A percentile compares a stretch with the other conserved stretches of the same genome.
Evolutionary conservation across 2,888 invertebrate genomes (phyloP).

Genomic region (Plebejus anna): DNA sequence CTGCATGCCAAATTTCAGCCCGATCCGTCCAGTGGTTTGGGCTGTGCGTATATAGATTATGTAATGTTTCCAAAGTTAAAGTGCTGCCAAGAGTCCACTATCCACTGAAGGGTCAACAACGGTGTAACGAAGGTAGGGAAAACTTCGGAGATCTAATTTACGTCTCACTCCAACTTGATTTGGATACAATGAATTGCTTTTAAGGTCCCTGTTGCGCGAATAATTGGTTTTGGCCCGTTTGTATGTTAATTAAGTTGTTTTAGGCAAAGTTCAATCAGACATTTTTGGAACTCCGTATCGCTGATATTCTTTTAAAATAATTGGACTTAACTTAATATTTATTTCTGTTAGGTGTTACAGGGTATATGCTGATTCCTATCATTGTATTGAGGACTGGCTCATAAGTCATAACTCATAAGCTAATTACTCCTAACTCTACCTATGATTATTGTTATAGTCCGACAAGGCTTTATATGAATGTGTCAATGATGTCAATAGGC

Average conservation of each 20-base stretch:
- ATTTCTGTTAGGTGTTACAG: too few relatives aligned
- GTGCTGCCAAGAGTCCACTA: background rate
- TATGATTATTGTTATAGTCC: too few relatives aligned
- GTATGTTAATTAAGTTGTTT: background rate
- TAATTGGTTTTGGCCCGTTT: constrained; percentile 11
- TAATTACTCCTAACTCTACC: too few relatives aligned
- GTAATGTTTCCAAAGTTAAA: background rate
- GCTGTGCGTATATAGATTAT: background rate
- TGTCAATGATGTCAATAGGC: too few relatives aligned
- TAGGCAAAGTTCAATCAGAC: background rate
- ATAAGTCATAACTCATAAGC: background rate
- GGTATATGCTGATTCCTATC: background rate
- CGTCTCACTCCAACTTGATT: constrained; percentile 7
- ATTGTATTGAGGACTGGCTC: background rate
- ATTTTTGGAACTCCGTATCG: background rate
- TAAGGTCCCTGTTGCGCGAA: constrained; percentile 1
- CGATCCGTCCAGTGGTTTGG: too few relatives aligned
- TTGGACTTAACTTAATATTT: too few relatives aligned
- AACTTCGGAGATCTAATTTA: constrained; percentile 11
- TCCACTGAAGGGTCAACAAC: background rate
- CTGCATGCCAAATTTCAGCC: too few relatives aligned
- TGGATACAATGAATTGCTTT: constrained; percentile 21
- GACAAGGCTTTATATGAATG: too few relatives aligned
- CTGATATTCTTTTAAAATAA: background rate
- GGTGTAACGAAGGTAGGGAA: constrained; percentile 12